Evolutionary conservation across 2,888 invertebrate genomes (phyloP).

Genomic region (Dermolepida albohirtum): DNA sequence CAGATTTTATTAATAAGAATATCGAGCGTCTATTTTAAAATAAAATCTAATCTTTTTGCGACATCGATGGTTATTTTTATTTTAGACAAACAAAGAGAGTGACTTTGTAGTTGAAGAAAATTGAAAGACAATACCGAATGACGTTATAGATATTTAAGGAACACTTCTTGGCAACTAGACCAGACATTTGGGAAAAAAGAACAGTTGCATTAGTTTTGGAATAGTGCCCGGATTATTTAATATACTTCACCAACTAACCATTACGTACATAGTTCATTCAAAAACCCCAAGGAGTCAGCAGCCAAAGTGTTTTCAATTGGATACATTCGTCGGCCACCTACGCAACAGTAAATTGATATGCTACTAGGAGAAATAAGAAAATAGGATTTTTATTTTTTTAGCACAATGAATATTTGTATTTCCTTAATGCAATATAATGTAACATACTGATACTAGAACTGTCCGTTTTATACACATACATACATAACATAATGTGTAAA

Average conservation of each 20-base stretch:
- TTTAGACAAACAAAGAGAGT: no score
- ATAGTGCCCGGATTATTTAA: slow-evolving; percentile 19
- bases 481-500: no score
- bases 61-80: no score
- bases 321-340: slow-evolving; percentile 11
- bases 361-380: no score
- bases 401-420: no score
- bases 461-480: no score
- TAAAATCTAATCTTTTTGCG: no score
- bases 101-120: slow-evolving; percentile 3
- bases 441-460: no score
- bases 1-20: no score
- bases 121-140: slow-evolving; percentile 22
- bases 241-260: slow-evolving; percentile 16
- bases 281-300: slow-evolving; percentile 17
- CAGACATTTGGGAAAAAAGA: slow-evolving; percentile 26
- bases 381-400: no score
- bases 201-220: slow-evolving; percentile 23
- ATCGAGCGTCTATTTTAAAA: no score
- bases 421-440: no score
- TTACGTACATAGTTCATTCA: slow-evolving; percentile 28
- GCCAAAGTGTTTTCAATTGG: slow-evolving; percentile 7
- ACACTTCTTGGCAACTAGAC: slow-evolving; percentile 16
- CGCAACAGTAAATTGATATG: background rate
- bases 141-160: slow-evolving; percentile 12